A percentile compares a stretch with the other conserved stretches of the same genome.
Evolutionary conservation across 1,140 invertebrate genomes (phyloP).

Genomic region (Anagrus nilaparvatae): DNA sequence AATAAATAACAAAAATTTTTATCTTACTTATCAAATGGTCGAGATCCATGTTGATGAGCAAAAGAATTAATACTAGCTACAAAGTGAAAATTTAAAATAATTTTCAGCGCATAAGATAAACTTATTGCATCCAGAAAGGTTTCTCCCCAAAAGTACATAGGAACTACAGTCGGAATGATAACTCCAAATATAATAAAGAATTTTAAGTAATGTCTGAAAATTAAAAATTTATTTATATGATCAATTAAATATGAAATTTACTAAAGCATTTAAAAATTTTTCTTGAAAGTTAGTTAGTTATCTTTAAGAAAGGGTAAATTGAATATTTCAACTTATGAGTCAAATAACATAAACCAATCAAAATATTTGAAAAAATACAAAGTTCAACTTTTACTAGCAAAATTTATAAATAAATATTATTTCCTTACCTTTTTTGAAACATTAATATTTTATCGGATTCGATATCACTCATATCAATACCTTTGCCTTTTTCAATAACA

Average conservation of each 20-base stretch:
- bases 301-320: too few relatives aligned
- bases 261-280: too few relatives aligned
- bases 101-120: slow-evolving; percentile 57
- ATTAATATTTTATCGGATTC: slow-evolving; percentile 50
- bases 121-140: slow-evolving; percentile 61
- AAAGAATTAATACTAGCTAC: slow-evolving; percentile 67
- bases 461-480: slow-evolving; percentile 55
- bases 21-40: slow-evolving; percentile 56
- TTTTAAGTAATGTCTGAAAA: too few relatives aligned
- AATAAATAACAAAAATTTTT: background rate
- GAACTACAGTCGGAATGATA: slow-evolving; percentile 64
- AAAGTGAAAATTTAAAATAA: slow-evolving; percentile 49
- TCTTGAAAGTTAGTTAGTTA: too few relatives aligned
- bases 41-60: slow-evolving; percentile 55
- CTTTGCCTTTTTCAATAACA: slow-evolving; percentile 50
- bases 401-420: too few relatives aligned
- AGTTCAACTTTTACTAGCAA: too few relatives aligned
- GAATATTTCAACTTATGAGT: too few relatives aligned
- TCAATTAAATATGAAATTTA: too few relatives aligned
- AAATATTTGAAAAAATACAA: too few relatives aligned
- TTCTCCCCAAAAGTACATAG: slow-evolving; percentile 72
- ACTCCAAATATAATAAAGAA: too few relatives aligned
- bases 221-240: too few relatives aligned
- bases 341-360: too few relatives aligned
- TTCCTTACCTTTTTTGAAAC: slow-evolving; percentile 53